Evolutionary conservation across 2,888 invertebrate genomes (phyloP).

Genomic region (Cheilosia pagana): DNA sequence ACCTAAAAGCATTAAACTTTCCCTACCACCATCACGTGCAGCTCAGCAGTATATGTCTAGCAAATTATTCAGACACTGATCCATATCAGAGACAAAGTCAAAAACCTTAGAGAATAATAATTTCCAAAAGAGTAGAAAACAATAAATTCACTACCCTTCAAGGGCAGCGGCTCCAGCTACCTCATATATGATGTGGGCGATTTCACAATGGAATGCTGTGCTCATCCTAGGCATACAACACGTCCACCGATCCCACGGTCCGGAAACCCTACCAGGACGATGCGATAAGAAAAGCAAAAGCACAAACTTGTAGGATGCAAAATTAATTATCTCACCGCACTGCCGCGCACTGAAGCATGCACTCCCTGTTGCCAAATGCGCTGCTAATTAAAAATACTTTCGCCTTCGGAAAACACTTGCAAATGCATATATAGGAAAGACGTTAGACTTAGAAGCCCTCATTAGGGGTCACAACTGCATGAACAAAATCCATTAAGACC

Average conservation of each 20-base stretch:
- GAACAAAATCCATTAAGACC: slow-evolving; percentile 68
- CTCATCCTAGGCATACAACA: slow-evolving; percentile 37
- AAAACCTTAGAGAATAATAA: slow-evolving; percentile 47
- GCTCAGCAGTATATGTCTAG: slow-evolving; percentile 45
- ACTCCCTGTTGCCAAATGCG: slow-evolving; percentile 20
- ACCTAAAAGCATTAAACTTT: too few species aligned
- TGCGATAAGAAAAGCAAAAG: slow-evolving; percentile 59
- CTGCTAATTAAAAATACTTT: slow-evolving; percentile 74
- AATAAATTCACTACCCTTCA: slow-evolving; percentile 57
- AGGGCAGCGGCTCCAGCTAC: slow-evolving; percentile 20
- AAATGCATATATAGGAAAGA: slow-evolving; percentile 16
- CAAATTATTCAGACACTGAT: slow-evolving; percentile 66
- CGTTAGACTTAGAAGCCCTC: slow-evolving; percentile 51
- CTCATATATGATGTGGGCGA: slow-evolving; percentile 48
- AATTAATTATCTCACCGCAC: slow-evolving; percentile 69
- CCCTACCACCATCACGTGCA: slow-evolving; percentile 40
- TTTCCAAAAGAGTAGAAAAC: slow-evolving; percentile 48
- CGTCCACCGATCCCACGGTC: slow-evolving; percentile 55
- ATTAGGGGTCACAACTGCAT: slow-evolving; percentile 69
- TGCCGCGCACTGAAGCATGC: slow-evolving; percentile 29
- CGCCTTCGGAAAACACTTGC: slow-evolving; percentile 74
- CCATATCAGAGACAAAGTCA: slow-evolving; percentile 22
- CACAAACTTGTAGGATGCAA: slow-evolving; percentile 65
- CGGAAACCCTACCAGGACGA: slow-evolving; percentile 47
- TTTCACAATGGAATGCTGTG: slow-evolving; percentile 50